Evolutionary conservation across 2,113 vertebrate species (phyloP), one percentile per base, ranked within the genome.

Genomic region (Ptychochromis oligacanthus): DNA sequence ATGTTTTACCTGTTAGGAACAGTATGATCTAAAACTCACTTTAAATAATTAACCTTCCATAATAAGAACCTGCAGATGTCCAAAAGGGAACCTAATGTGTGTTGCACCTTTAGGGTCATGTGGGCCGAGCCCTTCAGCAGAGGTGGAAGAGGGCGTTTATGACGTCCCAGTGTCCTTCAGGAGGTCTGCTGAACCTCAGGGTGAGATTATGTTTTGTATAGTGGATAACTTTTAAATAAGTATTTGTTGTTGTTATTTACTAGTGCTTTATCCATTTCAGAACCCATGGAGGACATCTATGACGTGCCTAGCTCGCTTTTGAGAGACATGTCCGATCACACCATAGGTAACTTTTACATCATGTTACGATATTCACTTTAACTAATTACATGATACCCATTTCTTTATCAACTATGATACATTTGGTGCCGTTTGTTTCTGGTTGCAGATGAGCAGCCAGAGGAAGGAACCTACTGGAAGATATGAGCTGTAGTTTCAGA

Each of bases 301-400:
- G 95, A 95, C 1, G 89, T 95, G 3, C 95, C 95, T 1, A 95
- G 89, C 36, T 52, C 75, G 31, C 59, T 92, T 26, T 3, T 95
- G 75, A 92, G 83, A 82, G 87, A 4, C 22, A 17, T 13, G 26
- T 55, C 70, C 28, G 84, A 85, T 70, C 52, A 54, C 17, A 61
- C 49, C 5, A 28, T 17, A 79, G 93, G 95, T 96, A 87, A 93
- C 84, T 56, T 11, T 8, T 12, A 9, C 31, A 3, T 6, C 9
- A 46, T 36, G 8, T 6, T 6, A 36, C 6, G 8, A 15, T 13
- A 17, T 18, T 38, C 31, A 40, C 52, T 34, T 3, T 77, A 14
- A 60, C 13, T 1, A 34, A 72, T 72, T 34, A 54, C 28, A 52
- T 31, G 4, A 72, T 11, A 6, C 4, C 5, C 17, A 3, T 18